Evolutionary conservation across 2,113 vertebrate species (phyloP).

Genomic region (Puntigrus tetrazona): DNA sequence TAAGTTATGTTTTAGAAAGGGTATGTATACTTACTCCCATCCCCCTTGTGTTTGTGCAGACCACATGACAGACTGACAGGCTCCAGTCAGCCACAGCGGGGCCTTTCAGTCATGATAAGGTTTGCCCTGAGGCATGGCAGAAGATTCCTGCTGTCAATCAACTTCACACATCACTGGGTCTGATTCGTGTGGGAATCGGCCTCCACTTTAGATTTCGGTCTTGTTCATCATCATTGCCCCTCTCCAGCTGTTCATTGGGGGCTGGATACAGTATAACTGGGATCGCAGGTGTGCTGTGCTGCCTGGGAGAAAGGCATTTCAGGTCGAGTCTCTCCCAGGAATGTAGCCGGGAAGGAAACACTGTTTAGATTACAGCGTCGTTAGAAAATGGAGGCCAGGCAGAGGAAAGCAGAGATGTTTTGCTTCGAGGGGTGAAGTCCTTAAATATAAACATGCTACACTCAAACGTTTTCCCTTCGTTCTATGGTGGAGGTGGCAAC

Average conservation of each 20-base stretch:
- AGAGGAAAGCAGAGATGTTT: constrained; percentile 24
- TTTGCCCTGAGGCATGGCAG: constrained; percentile 55
- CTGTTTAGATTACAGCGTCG: constrained; percentile 46
- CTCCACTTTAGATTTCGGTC: constrained; percentile 34
- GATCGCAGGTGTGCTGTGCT: constrained; percentile 40
- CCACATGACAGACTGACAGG: constrained; percentile 62
- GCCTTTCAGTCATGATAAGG: constrained; percentile 58
- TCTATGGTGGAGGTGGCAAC: constrained; percentile 1
- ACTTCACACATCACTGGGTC: constrained; percentile 16
- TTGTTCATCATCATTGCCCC: constrained; percentile 27
- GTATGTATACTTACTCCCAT: constrained; percentile 50
- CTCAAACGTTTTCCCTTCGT: background rate
- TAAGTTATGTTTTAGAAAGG: constrained; percentile 38
- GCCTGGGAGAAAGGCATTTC: constrained; percentile 9
- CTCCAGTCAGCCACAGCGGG: constrained; percentile 58
- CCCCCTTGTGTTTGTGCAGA: constrained; percentile 61
- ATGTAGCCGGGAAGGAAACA: constrained; percentile 29
- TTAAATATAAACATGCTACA: constrained; percentile 47
- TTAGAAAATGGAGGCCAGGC: constrained; percentile 41
- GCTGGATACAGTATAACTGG: constrained; percentile 17
- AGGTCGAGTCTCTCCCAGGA: constrained; percentile 16
- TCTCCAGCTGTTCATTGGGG: constrained; percentile 21
- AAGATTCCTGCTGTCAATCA: constrained; percentile 61
- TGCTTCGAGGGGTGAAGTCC: constrained; percentile 32
- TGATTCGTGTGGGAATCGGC: constrained; percentile 12